Evolutionary conservation across 2,113 vertebrate genomes (phyloP), one percentile per base, ranked within the genome.

Genomic region (Zosterops pallidus): DNA sequence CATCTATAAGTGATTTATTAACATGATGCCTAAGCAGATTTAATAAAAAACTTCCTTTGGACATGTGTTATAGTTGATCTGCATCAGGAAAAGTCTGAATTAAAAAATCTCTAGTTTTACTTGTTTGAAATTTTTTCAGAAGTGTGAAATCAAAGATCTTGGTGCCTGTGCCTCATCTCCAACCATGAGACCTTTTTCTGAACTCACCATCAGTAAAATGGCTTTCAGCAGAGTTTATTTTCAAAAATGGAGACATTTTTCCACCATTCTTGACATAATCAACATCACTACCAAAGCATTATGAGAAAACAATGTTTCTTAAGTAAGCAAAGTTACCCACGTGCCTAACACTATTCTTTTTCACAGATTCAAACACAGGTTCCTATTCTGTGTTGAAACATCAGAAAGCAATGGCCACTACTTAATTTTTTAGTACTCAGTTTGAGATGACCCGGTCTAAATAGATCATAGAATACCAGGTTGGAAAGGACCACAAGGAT

Each of bases 331-430:
- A 81, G 18, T 59, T 50, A 62, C 23, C 9, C 22, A 44, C 0
- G 0, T 4, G 23, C 26, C 60, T 53, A 65, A 77, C 16, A 5
- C 5, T 44, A 7, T 8, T 80, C 44, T 17, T 69, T 62, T 35
- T 29, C 46, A 91, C 14, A 55, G 7, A 52, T 44, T 69, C n/a
- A n/a, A 83, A 53, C 13, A 76, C 9, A 75, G 35, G 47, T 1
- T 5, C 8, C 26, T 79, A 29, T 28, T 81, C 41, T 49, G 29
- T 56, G n/a, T 24, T 39, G 24, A 68, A 81, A 69, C 12, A 81
- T 12, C 13, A 14, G 18, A 86, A 89, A 59, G 11, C 26, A 74
- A 69, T 19, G 28, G 13, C 3, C 0, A 0, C 7, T 52, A 35
- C 16, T 59, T 60, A 76, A 69, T 8, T 29, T 77, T 77, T 60